phyloP scores from a whole-genome alignment of 2,797 vertebrate species.

The Microctenopoma lineatum region DNA sequence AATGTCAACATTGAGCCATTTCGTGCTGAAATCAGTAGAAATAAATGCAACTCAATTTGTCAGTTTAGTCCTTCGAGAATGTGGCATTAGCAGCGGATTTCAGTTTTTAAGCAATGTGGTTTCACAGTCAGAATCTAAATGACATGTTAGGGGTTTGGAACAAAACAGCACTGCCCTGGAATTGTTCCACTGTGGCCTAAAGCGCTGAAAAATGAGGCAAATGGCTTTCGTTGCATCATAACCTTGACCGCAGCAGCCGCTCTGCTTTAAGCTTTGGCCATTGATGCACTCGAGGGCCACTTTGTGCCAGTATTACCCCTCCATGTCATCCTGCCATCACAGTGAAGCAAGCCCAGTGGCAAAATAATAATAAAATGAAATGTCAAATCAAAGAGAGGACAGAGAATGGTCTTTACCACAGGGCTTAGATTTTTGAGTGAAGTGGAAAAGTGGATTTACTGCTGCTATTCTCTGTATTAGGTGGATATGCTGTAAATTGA shows the following conservation, averaged over 20 bases:
- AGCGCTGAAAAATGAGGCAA: slow-evolving; percentile 63
- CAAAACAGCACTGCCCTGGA: slow-evolving; percentile 51
- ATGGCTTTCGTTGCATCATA: slow-evolving; percentile 73
- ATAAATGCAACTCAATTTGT: slow-evolving; percentile 17
- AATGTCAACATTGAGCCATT: slow-evolving; percentile 21
- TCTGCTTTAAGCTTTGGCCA: slow-evolving; percentile 67
- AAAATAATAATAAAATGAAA: slow-evolving; percentile 76
- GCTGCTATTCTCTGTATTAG: slow-evolving; percentile 47
- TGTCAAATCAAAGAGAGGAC: slow-evolving; percentile 79
- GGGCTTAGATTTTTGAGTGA: slow-evolving; percentile 65
- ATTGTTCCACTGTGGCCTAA: slow-evolving; percentile 53
- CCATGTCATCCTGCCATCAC: slow-evolving; percentile 61
- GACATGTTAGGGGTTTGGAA: slow-evolving; percentile 55
- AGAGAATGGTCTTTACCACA: slow-evolving; percentile 68
- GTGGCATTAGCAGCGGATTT: slow-evolving; percentile 24
- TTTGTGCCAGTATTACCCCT: slow-evolving; percentile 71
- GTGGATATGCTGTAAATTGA: slow-evolving; percentile 59
- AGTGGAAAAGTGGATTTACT: slow-evolving; percentile 72
- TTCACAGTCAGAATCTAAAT: slow-evolving; percentile 62
- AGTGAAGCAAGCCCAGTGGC: slow-evolving; percentile 60
- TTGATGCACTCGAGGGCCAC: slow-evolving; percentile 73
- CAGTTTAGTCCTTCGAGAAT: slow-evolving; percentile 17
- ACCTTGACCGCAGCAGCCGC: slow-evolving; percentile 78
- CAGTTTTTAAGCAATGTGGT: slow-evolving; percentile 47
- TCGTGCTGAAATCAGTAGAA: slow-evolving; percentile 20